A percentile compares a stretch with the other conserved stretches of the same genome.
These are phyloP conservation scores for Campylomormyrus numenius DNA, from an alignment of 2,113 vertebrate species.

Conservation along the genomic window DNA sequence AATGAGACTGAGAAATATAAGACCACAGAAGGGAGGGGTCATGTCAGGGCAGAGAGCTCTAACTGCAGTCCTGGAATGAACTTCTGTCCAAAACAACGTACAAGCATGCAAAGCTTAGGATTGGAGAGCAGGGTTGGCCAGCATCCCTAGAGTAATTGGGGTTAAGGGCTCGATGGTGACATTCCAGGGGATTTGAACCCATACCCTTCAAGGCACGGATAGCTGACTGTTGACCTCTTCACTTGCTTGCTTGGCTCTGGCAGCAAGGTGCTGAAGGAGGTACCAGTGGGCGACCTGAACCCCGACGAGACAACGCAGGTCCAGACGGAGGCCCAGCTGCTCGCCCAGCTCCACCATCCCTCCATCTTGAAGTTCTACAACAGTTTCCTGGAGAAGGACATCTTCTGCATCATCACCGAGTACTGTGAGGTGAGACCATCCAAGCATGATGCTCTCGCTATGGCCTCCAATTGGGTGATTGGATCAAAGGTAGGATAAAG, in stretches of 20 bases:
- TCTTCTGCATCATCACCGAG: slow-evolving; percentile 79
- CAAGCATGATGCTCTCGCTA: background rate
- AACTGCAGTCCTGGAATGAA: background rate
- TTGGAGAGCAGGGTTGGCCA: background rate
- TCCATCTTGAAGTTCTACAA: slow-evolving; percentile 73
- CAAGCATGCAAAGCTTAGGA: background rate
- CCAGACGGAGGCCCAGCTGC: slow-evolving; percentile 71
- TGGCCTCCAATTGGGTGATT: background rate
- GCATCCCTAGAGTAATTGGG: background rate
- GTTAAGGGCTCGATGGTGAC: background rate
- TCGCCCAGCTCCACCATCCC: slow-evolving; percentile 74
- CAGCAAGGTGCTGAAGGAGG: slow-evolving; percentile 79
- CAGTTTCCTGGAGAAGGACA: slow-evolving; percentile 70
- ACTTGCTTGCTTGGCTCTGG: slow-evolving; percentile 5
- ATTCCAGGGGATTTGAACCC: background rate
- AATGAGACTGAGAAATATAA: background rate
- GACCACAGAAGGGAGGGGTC: background rate
- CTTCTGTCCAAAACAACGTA: background rate
- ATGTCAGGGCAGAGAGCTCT: background rate
- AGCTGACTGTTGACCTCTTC: background rate
- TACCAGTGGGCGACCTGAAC: slow-evolving; percentile 65
- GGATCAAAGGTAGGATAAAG: background rate
- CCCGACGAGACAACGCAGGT: slow-evolving; percentile 75
- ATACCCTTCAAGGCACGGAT: background rate
- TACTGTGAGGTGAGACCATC: slow-evolving; percentile 72